Conservation (phyloP, 1,140 invertebrate genomes). For the Drosophila nasuta region DNA sequence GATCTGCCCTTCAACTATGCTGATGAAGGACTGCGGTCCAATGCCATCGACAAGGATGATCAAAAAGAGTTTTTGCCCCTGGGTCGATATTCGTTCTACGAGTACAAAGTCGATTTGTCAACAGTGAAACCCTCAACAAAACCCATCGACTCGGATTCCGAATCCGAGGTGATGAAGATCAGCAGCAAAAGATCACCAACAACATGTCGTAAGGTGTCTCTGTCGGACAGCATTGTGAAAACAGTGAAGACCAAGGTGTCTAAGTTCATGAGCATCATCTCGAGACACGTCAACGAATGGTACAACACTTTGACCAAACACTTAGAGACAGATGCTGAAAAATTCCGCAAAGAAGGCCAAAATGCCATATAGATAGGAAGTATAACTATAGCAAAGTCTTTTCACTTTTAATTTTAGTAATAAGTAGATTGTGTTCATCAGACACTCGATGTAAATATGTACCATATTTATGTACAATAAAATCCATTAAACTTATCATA, state of each 20-base stretch:
- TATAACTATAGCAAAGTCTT: neutral
- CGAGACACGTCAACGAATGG: constrained; percentile 76
- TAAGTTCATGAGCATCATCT: constrained; percentile 70
- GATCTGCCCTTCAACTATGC: constrained; percentile 39
- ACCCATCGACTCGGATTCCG: constrained; percentile 36
- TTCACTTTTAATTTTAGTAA: neutral
- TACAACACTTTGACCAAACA: constrained; percentile 76
- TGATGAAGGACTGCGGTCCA: constrained; percentile 46
- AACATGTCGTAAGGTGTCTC: constrained; percentile 7
- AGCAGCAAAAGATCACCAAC: neutral
- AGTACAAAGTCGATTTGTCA: constrained; percentile 56
- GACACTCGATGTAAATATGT: constrained; percentile 67
- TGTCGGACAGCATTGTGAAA: constrained; percentile 60
- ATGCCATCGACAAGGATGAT: constrained; percentile 71
- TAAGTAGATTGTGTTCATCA: neutral
- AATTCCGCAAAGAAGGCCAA: neutral
- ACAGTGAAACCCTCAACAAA: constrained; percentile 15
- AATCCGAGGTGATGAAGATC: constrained; percentile 67
- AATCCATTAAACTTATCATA: constrained; percentile 10
- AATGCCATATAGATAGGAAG: constrained; percentile 47
- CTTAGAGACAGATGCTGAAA: constrained; percentile 39
- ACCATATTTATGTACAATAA: constrained; percentile 50
- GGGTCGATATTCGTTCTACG: constrained; percentile 51
- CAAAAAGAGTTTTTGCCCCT: constrained; percentile 58
- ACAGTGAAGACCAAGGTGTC: constrained; percentile 70